Percentiles rank a stretch among this genome's conserved stretches.
Conservation (phyloP, 2,888 invertebrate genomes). For the Ceriagrion tenellum region DNA sequence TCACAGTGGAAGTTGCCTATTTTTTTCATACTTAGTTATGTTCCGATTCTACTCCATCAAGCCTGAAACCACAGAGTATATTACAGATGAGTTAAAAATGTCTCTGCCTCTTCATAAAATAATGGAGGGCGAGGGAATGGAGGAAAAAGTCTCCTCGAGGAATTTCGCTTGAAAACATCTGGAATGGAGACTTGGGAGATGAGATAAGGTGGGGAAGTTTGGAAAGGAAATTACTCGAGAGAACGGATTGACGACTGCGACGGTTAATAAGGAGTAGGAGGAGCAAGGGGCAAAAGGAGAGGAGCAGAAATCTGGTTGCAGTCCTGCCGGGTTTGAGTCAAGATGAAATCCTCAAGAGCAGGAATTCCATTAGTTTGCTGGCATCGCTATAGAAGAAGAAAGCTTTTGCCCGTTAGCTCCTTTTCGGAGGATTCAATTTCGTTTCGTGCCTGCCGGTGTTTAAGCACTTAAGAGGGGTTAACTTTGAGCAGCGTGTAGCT, state of each 20-base stretch:
- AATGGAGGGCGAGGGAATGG: neutral
- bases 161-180: neutral
- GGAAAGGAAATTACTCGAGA: neutral
- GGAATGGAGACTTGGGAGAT: neutral
- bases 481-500: neutral
- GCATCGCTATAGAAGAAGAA: neutral
- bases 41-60: no score
- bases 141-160: neutral
- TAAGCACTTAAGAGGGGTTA: neutral
- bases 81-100: neutral
- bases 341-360: neutral
- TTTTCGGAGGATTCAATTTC: neutral
- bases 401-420: neutral
- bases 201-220: neutral
- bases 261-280: no score
- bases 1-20: no score
- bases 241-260: neutral
- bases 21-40: no score
- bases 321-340: neutral
- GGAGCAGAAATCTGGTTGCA: neutral
- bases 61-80: no score
- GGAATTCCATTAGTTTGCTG: neutral
- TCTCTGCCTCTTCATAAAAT: neutral
- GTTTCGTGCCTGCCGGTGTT: neutral
- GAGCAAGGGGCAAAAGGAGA: neutral